Conservation (phyloP, 2,113 vertebrate genomes). For the Festucalex cinctus region DNA sequence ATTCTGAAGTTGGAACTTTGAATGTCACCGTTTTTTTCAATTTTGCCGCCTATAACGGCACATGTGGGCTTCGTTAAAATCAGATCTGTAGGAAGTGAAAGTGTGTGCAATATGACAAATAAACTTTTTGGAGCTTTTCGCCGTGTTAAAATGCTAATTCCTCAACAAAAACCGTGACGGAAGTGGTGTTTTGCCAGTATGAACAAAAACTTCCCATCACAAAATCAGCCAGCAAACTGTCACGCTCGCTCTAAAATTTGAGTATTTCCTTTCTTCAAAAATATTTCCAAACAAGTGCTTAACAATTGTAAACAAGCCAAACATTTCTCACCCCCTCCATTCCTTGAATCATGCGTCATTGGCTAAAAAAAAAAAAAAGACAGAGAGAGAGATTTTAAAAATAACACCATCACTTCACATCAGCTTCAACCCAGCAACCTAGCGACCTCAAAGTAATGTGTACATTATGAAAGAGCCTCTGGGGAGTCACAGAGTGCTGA, state of each 20-base stretch:
- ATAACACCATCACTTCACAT: conserved; percentile 46
- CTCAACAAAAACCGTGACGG: too few relatives aligned
- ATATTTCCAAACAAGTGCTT: neutral
- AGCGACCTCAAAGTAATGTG: conserved; percentile 56
- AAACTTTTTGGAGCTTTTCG: too few relatives aligned
- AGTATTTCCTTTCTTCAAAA: neutral
- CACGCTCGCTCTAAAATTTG: neutral
- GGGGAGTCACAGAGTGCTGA: conserved; percentile 25
- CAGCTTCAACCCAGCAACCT: conserved; percentile 51
- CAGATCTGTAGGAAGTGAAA: too few relatives aligned
- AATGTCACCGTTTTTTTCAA: too few relatives aligned
- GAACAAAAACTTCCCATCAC: too few relatives aligned
- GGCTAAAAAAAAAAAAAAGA: conserved; percentile 19
- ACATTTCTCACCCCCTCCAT: neutral
- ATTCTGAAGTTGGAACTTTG: too few relatives aligned
- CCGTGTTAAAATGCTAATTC: too few relatives aligned
- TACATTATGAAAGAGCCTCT: conserved; percentile 51
- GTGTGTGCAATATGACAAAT: too few relatives aligned
- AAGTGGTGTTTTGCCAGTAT: too few relatives aligned
- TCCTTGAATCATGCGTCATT: conserved; percentile 6
- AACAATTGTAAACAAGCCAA: conserved; percentile 3
- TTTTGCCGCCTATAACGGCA: too few relatives aligned
- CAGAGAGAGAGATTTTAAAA: conserved; percentile 35
- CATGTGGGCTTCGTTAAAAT: too few relatives aligned
- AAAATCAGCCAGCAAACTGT: too few relatives aligned